A percentile compares a stretch with the other conserved stretches of the same genome.
Conservation (phyloP, 2,888 invertebrate species). For the Muscina levida region DNA sequence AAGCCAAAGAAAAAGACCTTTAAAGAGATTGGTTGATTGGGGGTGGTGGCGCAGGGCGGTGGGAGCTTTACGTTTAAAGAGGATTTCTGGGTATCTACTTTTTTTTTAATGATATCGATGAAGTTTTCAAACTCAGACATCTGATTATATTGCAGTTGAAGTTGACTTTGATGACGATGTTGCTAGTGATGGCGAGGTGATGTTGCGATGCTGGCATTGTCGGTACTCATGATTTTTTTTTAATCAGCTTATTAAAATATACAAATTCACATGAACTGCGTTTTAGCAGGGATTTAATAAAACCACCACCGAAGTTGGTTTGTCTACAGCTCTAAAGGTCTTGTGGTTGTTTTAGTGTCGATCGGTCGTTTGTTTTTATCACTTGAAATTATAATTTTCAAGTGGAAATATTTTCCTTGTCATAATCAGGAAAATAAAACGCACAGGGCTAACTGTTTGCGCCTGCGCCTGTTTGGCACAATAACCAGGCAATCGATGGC, state of each 20-base stretch:
- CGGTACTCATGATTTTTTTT: not conserved
- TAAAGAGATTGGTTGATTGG: too few relatives aligned
- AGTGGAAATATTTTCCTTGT: not conserved
- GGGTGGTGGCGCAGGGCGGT: not conserved
- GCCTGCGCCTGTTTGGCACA: conserved; percentile 5
- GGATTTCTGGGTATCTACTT: not conserved
- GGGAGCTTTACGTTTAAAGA: not conserved
- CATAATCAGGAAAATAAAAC: not conserved
- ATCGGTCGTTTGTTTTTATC: conserved; percentile 6
- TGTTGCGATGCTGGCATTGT: not conserved
- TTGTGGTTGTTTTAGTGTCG: conserved; percentile 6
- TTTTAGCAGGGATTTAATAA: conserved; percentile 29
- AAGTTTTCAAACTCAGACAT: not conserved
- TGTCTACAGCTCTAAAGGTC: not conserved
- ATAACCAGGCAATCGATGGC: conserved; percentile 18
- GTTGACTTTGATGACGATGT: too few relatives aligned
- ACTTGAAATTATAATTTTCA: not conserved
- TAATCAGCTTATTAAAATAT: conserved; percentile 30
- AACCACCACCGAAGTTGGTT: too few relatives aligned
- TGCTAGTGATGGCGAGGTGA: not conserved
- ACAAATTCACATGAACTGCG: conserved; percentile 46
- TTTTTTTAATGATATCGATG: not conserved
- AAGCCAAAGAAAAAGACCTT: not conserved
- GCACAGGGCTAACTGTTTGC: conserved; percentile 24
- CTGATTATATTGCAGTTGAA: not conserved